Base-by-base conservation (phyloP, 2,113 vertebrate species). In the Grammomys dolichurus region DNA sequence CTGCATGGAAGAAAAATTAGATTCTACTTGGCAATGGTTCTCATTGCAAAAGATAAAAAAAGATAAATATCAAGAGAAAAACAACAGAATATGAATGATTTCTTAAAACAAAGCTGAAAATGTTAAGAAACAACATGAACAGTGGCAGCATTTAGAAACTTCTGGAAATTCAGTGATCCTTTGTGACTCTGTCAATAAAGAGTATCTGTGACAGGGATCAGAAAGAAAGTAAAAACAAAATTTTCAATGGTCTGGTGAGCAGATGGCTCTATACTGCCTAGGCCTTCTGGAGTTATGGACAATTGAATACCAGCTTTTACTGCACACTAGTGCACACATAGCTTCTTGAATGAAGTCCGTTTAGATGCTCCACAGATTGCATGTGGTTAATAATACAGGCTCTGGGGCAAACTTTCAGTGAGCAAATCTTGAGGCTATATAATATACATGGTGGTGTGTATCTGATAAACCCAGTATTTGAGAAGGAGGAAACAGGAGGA, bases 71-170 rank as follows among this genome's bases (percentile, higher is more conserved):
- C 12, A 22, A 96, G 43, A 93, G 54, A 78, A 85, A 97, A 87
- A n/a, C 36, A 96, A 95, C 20, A 85, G 33, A 88, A 82, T 87
- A 94, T 73, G 46, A 97, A 90, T 86, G 43, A 76, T 31, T 60
- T 77, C 89, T 91, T 82, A 69, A 93, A 96, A 90, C 40, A 92
- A 87, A 81, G 78, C 63, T 94, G 56, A 95, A 95, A 91, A 93
- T 80, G 82, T 95, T 51, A 91, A 89, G 82, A 91, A 89, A 91
- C 20, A 88, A 4, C 16, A 72, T 40, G 28, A 86, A 69, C 72
- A 87, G 75, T 13, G 40, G 31, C 46, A 91, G 31, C 88, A 51
- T 92, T 90, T 69, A 92, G 77, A 96, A 69, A 82, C 63, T 87
- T 26, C 43, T 91, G 56, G 60, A 56, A 87, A 93, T 93, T 24